Percentiles rank a stretch among this genome's conserved stretches.
Evolutionary conservation across 2,113 vertebrate genomes (phyloP).

Genomic region (Crotalus helleri): DNA sequence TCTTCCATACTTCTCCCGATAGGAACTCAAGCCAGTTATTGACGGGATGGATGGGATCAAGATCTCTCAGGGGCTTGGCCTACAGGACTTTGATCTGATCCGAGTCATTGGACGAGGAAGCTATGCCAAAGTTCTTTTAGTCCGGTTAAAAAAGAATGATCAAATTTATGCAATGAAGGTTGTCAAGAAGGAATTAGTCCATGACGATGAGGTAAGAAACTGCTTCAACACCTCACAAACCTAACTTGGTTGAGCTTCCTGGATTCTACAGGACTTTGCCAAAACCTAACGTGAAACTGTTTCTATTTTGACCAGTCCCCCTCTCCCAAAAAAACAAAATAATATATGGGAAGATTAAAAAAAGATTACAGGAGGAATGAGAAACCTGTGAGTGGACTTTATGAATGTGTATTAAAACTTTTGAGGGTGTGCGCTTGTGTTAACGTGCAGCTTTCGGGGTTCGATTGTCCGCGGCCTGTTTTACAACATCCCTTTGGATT

Average conservation of each 20-base stretch:
- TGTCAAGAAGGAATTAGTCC: constrained; percentile 97
- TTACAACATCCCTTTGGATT: constrained; percentile 51
- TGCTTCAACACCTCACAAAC: neutral
- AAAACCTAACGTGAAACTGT: neutral
- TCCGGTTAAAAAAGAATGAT: constrained; percentile 93
- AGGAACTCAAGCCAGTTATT: constrained; percentile 93
- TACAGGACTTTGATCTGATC: constrained; percentile 95
- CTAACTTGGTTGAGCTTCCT: neutral
- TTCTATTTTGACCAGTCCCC: neutral
- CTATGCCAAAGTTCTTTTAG: constrained; percentile 96
- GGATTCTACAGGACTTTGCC: neutral
- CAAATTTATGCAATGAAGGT: constrained; percentile 98
- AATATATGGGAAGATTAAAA: neutral
- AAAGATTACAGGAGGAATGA: neutral
- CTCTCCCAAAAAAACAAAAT: no score
- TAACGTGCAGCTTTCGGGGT: neutral
- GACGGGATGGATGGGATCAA: constrained; percentile 94
- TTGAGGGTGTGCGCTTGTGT: neutral
- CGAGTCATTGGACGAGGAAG: constrained; percentile 94
- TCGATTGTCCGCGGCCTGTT: constrained; percentile 22
- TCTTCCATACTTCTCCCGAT: constrained; percentile 13
- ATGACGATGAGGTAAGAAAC: constrained; percentile 89
- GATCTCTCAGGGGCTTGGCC: constrained; percentile 86
- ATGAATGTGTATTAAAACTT: neutral
- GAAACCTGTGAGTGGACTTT: neutral